phyloP scores from a whole-genome alignment of 2,888 invertebrate genomes.

The Morpho deidamia region DNA sequence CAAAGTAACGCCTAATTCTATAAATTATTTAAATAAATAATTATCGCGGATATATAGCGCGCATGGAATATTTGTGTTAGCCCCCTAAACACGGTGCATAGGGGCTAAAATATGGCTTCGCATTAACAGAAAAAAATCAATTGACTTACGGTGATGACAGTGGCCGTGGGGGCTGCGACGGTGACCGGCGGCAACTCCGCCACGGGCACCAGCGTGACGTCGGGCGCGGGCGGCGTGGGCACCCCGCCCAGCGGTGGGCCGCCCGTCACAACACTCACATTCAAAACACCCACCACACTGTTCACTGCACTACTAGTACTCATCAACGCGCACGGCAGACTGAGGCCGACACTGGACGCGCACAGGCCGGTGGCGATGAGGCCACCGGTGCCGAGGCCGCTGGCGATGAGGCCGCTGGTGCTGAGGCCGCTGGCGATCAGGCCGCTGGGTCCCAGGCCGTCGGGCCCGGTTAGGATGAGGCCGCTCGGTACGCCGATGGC shows the following conservation, averaged over 20 bases:
- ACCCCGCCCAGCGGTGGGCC: conserved; percentile 7
- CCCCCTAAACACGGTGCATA: no score
- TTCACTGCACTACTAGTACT: conserved; percentile 16
- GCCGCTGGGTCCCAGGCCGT: conserved; percentile 34
- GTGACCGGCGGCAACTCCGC: conserved; percentile 8
- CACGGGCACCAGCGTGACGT: conserved; percentile 7
- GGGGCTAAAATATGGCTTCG: neutral
- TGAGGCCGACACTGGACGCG: conserved; percentile 30
- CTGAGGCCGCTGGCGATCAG: conserved; percentile 33
- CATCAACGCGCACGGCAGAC: conserved; percentile 15
- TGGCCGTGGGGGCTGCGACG: conserved; percentile 19
- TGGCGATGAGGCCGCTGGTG: conserved; percentile 27
- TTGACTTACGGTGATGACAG: conserved; percentile 25
- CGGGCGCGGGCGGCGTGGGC: conserved; percentile 19
- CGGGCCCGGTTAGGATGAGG: conserved; percentile 35
- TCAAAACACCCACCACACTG: neutral
- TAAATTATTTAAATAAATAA: no score
- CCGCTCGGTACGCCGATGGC: neutral
- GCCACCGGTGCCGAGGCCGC: conserved; percentile 30
- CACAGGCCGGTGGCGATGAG: conserved; percentile 30
- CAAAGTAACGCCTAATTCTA: no score
- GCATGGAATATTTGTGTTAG: no score
- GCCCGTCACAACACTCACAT: conserved; percentile 14
- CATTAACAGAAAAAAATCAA: neutral
- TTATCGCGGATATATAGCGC: no score